Percentiles rank a stretch among this genome's conserved stretches.
Conservation (phyloP, 2,888 invertebrate species). For the Hydriomena furcata region DNA sequence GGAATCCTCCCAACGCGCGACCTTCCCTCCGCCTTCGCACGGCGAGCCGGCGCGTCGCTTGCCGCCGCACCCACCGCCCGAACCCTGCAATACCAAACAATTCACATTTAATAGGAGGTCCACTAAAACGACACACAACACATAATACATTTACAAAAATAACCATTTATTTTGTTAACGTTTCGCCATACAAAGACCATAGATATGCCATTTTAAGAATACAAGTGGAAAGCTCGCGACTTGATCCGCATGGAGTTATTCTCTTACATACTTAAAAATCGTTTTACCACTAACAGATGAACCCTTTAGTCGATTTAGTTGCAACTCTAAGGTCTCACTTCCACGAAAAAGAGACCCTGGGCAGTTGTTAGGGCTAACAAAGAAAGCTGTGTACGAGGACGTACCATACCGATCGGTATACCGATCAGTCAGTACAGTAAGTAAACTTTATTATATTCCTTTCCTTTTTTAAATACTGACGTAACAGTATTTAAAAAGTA, state of each 20-base stretch:
- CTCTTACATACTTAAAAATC: background rate
- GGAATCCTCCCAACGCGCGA: conserved; percentile 80
- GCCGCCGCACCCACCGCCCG: conserved; percentile 82
- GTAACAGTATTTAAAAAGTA: too few species aligned
- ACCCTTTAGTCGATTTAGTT: too few species aligned
- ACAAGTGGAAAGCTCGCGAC: background rate
- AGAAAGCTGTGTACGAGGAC: too few species aligned
- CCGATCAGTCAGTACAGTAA: too few species aligned
- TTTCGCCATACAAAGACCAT: conserved; percentile 11
- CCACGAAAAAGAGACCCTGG: too few species aligned
- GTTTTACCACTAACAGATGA: too few species aligned
- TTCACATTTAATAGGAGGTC: conserved; percentile 8
- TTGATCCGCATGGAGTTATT: background rate
- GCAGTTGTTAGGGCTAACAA: too few species aligned
- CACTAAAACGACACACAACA: background rate
- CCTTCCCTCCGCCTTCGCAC: conserved; percentile 80
- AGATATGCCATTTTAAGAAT: background rate
- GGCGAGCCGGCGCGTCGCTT: conserved; percentile 78
- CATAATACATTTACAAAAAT: conserved; percentile 4
- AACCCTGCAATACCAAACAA: conserved; percentile 69
- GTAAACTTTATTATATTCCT: too few species aligned
- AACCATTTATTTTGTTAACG: conserved; percentile 10
- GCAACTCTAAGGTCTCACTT: too few species aligned
- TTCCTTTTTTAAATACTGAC: too few species aligned
- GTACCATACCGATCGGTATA: too few species aligned